Base-by-base conservation (phyloP, 2,797 vertebrate species). In the Myotis myotis region DNA sequence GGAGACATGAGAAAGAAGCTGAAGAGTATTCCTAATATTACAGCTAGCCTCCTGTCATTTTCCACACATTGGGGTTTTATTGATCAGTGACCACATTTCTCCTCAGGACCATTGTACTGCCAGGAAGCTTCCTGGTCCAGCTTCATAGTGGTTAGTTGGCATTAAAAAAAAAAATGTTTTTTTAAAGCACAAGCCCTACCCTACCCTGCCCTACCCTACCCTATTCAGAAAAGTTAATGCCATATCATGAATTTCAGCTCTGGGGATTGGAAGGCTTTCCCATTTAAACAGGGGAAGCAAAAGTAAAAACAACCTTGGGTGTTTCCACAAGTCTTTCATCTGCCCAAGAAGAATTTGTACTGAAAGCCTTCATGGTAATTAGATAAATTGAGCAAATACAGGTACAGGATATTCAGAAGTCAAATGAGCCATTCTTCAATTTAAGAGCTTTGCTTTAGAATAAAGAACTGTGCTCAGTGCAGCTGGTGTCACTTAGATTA, bases 321-420 rank as follows among this genome's bases (percentile, higher is more conserved):
- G 33, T 95, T 85, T 74, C 57, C 76, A 6, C 28, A 82, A 47
- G 74, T 44, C 30, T 90, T 82, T 95, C 92, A 94, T 78, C 91
- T 92, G 62, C 51, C 68, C 75, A 74, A 23, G 38, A 75, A 90
- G 84, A 83, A 93, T 30, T 88, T n/a, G 41, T 57, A 64, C 4
- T 75, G 22, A 96, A 94, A 95, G 47, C 4, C 36, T 44, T 95
- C 81, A 75, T 2, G 85, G 70, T 79, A 97, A 81, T 97, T 92
- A 95, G n/a, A 95, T 86, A n/a, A 33, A 68, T 93, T 97, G 91
- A 87, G 95, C 13, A 94, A 80, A 71, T 79, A 66, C 20, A 23
- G 57, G 72, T 83, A 81, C 82, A 95, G 9, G 19, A 16, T 44
- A 90, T 60, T 84, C 51, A 97, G 41, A 97, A 97, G 89, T 64